These are phyloP conservation scores for Seira musarum DNA, from an alignment of 2,888 invertebrate species.

Conservation along the genomic window DNA sequence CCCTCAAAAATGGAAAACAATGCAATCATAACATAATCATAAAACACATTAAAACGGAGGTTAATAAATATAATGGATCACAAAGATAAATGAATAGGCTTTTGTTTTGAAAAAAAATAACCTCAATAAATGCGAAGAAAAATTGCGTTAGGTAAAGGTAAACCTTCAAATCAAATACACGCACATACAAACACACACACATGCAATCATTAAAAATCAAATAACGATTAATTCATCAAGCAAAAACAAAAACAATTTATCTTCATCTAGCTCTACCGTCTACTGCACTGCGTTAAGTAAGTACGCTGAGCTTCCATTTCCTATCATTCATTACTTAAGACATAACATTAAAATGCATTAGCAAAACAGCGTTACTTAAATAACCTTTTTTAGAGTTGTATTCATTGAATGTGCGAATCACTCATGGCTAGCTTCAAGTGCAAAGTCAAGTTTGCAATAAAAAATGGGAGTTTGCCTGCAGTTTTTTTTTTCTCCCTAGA, in stretches of 20 bases:
- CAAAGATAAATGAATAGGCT: not conserved
- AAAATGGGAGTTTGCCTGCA: slow-evolving; percentile 25
- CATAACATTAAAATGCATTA: not conserved
- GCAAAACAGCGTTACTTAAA: not conserved
- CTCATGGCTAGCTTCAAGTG: slow-evolving; percentile 24
- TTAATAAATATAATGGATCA: too few relatives aligned
- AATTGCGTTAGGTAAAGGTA: slow-evolving; percentile 25
- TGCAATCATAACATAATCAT: not conserved
- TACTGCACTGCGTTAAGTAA: too few relatives aligned
- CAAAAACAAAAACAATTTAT: not conserved
- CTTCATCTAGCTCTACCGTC: not conserved
- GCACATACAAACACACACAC: too few relatives aligned
- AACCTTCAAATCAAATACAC: not conserved
- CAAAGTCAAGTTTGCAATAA: slow-evolving; percentile 51
- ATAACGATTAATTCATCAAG: not conserved
- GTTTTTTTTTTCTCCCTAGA: not conserved
- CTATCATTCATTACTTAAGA: not conserved
- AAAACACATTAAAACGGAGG: not conserved
- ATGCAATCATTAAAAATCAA: not conserved
- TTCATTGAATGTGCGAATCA: not conserved
- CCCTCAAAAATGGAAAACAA: not conserved
- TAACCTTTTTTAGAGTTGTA: not conserved
- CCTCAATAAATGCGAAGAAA: not conserved
- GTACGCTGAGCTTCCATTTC: not conserved
- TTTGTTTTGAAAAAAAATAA: not conserved